phyloP scores from a whole-genome alignment of 2,113 vertebrate species.

The Perca fluviatilis region DNA sequence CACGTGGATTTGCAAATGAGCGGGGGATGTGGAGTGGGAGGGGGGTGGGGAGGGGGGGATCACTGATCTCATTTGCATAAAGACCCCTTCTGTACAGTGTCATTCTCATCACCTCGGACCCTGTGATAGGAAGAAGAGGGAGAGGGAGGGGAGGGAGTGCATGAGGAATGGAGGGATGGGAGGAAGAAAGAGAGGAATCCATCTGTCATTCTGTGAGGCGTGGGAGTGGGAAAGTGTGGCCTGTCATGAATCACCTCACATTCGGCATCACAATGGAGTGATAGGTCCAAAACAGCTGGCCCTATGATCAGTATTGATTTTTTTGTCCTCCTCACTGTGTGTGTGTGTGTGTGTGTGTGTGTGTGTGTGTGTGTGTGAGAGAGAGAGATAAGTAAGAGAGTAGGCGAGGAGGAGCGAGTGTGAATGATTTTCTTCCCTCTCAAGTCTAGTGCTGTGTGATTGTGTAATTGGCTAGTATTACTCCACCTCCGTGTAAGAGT shows the following conservation, averaged over 20 bases:
- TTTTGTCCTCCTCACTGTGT: constrained; percentile 38
- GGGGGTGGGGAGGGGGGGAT: constrained; percentile 23
- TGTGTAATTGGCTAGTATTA: constrained; percentile 70
- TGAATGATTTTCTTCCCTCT: constrained; percentile 66
- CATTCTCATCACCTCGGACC: constrained; percentile 53
- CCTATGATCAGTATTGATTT: constrained; percentile 82
- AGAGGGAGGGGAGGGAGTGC: too few species aligned
- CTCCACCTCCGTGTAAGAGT: constrained; percentile 53
- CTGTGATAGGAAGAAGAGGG: background rate
- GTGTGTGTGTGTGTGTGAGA: background rate
- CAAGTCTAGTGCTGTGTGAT: constrained; percentile 60
- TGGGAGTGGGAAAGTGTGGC: constrained; percentile 62
- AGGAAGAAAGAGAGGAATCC: constrained; percentile 49
- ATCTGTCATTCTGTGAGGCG: constrained; percentile 60
- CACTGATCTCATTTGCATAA: constrained; percentile 76
- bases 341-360: constrained; percentile 16
- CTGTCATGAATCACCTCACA: constrained; percentile 72
- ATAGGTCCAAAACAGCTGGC: constrained; percentile 78
- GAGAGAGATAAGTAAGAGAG: background rate
- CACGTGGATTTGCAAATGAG: constrained; percentile 62
- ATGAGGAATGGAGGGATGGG: constrained; percentile 30
- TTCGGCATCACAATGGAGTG: constrained; percentile 65
- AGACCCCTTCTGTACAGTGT: constrained; percentile 67
- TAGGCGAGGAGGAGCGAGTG: constrained; percentile 32
- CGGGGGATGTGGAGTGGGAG: background rate